Conservation (phyloP, 2,888 invertebrate species). For the Gryllus longicercus region DNA sequence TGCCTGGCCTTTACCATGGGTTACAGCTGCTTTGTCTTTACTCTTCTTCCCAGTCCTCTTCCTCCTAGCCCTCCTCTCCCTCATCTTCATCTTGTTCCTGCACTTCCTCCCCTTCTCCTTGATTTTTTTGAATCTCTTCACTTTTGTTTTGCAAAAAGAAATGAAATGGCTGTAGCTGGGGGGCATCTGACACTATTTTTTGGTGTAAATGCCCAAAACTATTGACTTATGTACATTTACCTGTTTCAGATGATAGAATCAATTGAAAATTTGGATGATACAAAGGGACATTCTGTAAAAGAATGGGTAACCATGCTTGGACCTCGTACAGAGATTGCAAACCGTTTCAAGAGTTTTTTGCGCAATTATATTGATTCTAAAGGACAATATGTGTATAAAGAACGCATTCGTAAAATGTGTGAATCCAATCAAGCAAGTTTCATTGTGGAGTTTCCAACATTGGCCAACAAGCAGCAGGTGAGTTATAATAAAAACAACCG, state of each 20-base stretch:
- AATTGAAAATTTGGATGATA: constrained; percentile 97
- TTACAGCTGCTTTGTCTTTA: too few relatives aligned
- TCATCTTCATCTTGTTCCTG: too few relatives aligned
- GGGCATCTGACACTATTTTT: too few relatives aligned
- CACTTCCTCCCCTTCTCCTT: too few relatives aligned
- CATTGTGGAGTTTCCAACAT: constrained; percentile 85
- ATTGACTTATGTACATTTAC: neutral
- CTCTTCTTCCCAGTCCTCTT: too few relatives aligned
- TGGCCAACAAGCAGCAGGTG: constrained; percentile 83
- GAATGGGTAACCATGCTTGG: constrained; percentile 97
- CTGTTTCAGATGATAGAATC: constrained; percentile 74
- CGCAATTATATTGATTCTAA: constrained; percentile 84
- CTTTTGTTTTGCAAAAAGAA: too few relatives aligned
- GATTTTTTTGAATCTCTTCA: too few relatives aligned
- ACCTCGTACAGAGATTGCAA: constrained; percentile 92
- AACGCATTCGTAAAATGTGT: constrained; percentile 91
- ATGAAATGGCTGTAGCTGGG: too few relatives aligned
- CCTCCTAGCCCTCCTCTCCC: too few relatives aligned
- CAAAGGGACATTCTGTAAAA: constrained; percentile 88
- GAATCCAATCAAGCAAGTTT: constrained; percentile 83
- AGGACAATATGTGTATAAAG: constrained; percentile 84
- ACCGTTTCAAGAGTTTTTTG: constrained; percentile 86
- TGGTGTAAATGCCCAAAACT: too few relatives aligned
- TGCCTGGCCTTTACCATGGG: too few relatives aligned
- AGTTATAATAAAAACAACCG: neutral